Base-by-base conservation (phyloP, 2,888 invertebrate genomes). In the Drosophila anomalata region DNA sequence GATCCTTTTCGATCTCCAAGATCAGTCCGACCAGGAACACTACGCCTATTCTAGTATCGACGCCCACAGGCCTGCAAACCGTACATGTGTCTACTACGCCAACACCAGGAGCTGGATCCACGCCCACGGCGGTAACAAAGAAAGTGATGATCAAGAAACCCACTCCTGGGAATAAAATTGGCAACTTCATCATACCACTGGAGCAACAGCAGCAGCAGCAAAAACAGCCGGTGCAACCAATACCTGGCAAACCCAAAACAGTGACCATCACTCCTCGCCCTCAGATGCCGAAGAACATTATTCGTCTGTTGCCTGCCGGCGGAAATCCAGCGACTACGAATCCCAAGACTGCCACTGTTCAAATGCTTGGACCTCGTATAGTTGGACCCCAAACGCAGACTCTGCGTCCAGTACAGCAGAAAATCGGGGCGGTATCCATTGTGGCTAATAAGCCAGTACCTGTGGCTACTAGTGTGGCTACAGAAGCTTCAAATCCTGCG, bases 51-150 rank as follows among this genome's bases (percentile, higher is more conserved):
- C 76, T 91, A 53, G 90, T 91, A 9, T 89, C 91, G 9, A 91
- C 91, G 12, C 89, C 91, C 2, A 86, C 80, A 29, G 91, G 91
- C 22, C 68, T 91, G 6, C 92, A 92, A 77, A 91, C 91, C 1
- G 91, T 91, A 1, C 91, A 91, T 71, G 89, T 91, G 14, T 89
- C 91, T 3, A 77, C 89, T 24, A 88, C 77, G 17, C 72, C 79
- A 22, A 61, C 65, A 8, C 36, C 52, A 46, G 7, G 20, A 3
- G 55, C 39, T 1, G 50, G 20, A 51, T 26, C 67, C 39, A 5
- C 50, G 31, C 63, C 73, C 36, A 29, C 51, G 22, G 66, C 73
- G 7, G 76, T 79, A n/a, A 76, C 81, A 36, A 90, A 90, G 29
- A 87, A 88, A 63, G 69, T 90, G 44, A 80, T 89, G 4, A 79